Conservation (phyloP, 2,797 vertebrate species). For the Lepus townsendii region DNA sequence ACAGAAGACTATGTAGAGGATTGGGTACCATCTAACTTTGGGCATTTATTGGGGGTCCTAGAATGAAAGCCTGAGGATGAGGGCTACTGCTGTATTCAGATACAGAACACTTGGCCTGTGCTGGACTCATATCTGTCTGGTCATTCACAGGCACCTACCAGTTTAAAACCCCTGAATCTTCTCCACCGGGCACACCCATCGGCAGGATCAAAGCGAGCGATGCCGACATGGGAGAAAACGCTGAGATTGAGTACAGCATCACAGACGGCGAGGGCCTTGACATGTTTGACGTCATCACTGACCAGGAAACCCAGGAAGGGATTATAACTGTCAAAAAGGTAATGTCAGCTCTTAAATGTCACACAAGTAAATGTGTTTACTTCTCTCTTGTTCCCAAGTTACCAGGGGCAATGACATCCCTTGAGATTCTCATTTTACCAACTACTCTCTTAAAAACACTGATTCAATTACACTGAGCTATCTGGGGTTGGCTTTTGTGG, state of each 20-base stretch:
- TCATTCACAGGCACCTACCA: slow-evolving; percentile 93
- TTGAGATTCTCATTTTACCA: slow-evolving; percentile 2
- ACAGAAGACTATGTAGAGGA: not conserved
- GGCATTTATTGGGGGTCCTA: not conserved
- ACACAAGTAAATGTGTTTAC: not conserved
- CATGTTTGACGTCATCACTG: slow-evolving; percentile 93
- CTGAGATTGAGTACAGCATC: slow-evolving; percentile 95
- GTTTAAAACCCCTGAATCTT: slow-evolving; percentile 93
- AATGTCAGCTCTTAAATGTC: not conserved
- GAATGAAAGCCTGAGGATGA: not conserved
- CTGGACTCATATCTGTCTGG: slow-evolving; percentile 50
- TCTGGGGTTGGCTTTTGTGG: slow-evolving; percentile 11
- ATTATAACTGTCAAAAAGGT: slow-evolving; percentile 95
- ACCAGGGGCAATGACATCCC: not conserved
- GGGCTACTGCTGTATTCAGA: not conserved
- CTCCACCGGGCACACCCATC: slow-evolving; percentile 88
- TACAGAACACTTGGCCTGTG: not conserved
- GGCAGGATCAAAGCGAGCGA: slow-evolving; percentile 94
- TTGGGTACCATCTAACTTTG: not conserved
- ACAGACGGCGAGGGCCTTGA: slow-evolving; percentile 93
- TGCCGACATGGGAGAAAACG: slow-evolving; percentile 94
- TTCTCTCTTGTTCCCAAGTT: not conserved
- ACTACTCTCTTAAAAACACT: not conserved
- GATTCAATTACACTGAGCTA: not conserved
- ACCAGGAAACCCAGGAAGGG: slow-evolving; percentile 95